These are phyloP conservation scores for Orbicella faveolata DNA, from an alignment of 64 coral and sea anemone genomes.

Conservation along the genomic window DNA sequence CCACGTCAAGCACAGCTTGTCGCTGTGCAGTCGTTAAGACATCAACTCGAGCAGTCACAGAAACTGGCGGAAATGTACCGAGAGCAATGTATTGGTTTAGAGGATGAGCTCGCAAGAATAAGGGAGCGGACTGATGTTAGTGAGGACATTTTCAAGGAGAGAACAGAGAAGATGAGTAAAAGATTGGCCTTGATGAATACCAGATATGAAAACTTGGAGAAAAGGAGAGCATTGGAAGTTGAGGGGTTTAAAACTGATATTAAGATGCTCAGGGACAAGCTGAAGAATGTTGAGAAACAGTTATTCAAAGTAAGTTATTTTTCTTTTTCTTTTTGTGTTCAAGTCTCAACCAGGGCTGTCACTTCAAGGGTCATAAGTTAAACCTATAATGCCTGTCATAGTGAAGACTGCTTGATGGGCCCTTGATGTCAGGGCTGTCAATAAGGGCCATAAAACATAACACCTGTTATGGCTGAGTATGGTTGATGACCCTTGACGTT, in stretches of 20 bases:
- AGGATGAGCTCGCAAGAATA: constrained; percentile 92
- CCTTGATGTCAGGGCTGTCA: no score
- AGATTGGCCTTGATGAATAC: constrained; percentile 90
- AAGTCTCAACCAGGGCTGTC: no score
- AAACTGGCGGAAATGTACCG: constrained; percentile 99
- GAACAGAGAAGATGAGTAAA: constrained; percentile 94
- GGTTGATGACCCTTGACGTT: no score
- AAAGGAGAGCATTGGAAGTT: constrained; percentile 88
- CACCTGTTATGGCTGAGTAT: no score
- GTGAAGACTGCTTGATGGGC: no score
- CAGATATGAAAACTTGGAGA: constrained; percentile 92
- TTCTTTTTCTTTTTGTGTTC: no score
- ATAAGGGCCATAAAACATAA: no score
- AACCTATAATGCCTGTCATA: no score
- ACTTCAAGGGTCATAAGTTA: no score
- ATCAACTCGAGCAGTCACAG: constrained; percentile 93
- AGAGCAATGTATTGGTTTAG: constrained; percentile 96
- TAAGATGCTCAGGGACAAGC: constrained; percentile 87
- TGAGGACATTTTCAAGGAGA: constrained; percentile 95
- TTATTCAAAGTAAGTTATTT: constrained; percentile 83
- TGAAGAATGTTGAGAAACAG: constrained; percentile 98
- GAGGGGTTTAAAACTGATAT: constrained; percentile 99
- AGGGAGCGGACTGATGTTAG: constrained; percentile 95
- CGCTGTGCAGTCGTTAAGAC: constrained; percentile 89
- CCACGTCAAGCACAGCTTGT: constrained; percentile 77